phyloP scores from a whole-genome alignment of 1,140 invertebrate species.

The Brachystomella parvula region DNA sequence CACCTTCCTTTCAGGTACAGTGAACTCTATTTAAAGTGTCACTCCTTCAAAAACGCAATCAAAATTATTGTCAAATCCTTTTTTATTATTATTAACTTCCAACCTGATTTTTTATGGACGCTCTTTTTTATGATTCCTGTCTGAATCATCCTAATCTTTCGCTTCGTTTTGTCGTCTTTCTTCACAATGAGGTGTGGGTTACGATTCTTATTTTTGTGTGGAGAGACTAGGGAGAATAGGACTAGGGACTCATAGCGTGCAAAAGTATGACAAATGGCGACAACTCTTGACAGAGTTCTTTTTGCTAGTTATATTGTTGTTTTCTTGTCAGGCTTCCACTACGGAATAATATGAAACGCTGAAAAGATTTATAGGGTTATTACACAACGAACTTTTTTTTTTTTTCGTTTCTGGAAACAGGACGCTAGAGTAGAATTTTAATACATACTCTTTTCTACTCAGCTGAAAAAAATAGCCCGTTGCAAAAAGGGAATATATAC shows the following conservation, averaged over 20 bases:
- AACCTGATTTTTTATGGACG: neutral
- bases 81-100: neutral
- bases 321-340: neutral
- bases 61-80: neutral
- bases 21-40: neutral
- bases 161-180: no score
- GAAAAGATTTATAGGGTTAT: slow-evolving; percentile 11
- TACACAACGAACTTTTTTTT: slow-evolving; percentile 4
- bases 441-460: neutral
- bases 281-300: slow-evolving; percentile 2
- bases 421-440: slow-evolving; percentile 3
- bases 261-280: slow-evolving; percentile 7
- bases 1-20: neutral
- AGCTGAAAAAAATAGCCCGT: neutral
- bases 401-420: neutral
- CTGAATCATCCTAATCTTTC: no score
- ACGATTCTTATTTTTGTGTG: no score
- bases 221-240: neutral
- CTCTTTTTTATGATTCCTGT: neutral
- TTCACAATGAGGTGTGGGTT: no score
- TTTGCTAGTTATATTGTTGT: neutral
- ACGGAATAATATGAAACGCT: neutral
- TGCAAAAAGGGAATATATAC: no score
- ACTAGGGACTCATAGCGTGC: neutral
- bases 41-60: neutral